These are phyloP conservation scores for Orius laevigatus DNA, from an alignment of 1,140 invertebrate species.

Conservation along the genomic window DNA sequence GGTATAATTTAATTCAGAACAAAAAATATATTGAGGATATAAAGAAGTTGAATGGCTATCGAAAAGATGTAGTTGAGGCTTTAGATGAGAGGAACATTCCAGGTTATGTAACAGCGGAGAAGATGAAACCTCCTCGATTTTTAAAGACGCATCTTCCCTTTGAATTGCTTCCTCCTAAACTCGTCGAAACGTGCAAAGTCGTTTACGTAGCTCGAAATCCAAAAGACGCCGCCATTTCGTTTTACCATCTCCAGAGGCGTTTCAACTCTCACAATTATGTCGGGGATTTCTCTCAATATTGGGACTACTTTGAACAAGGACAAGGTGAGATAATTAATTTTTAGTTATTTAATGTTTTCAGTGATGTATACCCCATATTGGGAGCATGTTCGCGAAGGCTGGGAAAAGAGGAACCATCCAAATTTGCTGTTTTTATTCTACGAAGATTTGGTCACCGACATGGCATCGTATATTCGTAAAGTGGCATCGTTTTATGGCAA, in stretches of 20 bases:
- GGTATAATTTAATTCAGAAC: neutral
- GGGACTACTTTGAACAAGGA: slow-evolving; percentile 28
- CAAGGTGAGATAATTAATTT: slow-evolving; percentile 9
- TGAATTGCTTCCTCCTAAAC: slow-evolving; percentile 39
- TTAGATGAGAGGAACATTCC: neutral
- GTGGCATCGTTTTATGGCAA: slow-evolving; percentile 53
- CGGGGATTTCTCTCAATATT: slow-evolving; percentile 24
- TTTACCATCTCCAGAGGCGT: slow-evolving; percentile 32
- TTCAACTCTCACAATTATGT: slow-evolving; percentile 19
- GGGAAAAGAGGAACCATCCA: slow-evolving; percentile 39
- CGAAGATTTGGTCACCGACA: slow-evolving; percentile 42
- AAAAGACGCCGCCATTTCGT: slow-evolving; percentile 39
- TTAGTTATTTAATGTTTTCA: slow-evolving; percentile 8
- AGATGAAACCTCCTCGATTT: slow-evolving; percentile 33
- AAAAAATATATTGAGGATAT: neutral
- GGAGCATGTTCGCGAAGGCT: slow-evolving; percentile 57
- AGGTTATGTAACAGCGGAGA: slow-evolving; percentile 20
- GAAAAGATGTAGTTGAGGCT: neutral
- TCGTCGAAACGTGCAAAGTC: slow-evolving; percentile 28
- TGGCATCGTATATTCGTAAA: slow-evolving; percentile 39
- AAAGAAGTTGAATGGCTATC: neutral
- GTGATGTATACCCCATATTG: slow-evolving; percentile 53
- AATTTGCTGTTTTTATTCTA: slow-evolving; percentile 65
- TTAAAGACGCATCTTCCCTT: slow-evolving; percentile 56
- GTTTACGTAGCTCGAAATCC: slow-evolving; percentile 42